Evolutionary conservation across 2,113 vertebrate species (phyloP).

Genomic region (Vireo altiloquus): DNA sequence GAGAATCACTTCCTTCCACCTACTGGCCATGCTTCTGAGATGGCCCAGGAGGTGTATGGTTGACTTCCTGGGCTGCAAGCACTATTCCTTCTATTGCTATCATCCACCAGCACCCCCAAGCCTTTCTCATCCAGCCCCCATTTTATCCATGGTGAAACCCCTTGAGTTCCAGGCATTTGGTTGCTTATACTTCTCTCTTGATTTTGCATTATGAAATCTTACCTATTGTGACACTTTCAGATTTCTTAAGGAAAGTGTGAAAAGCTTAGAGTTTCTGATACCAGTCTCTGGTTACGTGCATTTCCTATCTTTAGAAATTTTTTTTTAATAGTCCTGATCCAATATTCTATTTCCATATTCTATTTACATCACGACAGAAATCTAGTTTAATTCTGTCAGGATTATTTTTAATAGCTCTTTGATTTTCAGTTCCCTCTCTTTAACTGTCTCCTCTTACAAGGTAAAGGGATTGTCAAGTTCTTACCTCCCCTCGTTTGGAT

Average conservation of each 20-base stretch:
- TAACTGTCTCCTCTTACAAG: background rate
- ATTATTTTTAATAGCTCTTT: background rate
- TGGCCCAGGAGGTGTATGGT: too few relatives aligned
- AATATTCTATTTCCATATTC: background rate
- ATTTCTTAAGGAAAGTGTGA: background rate
- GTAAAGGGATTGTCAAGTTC: background rate
- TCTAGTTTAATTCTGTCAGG: background rate
- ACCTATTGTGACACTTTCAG: background rate
- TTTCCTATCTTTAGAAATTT: background rate
- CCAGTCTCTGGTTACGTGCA: background rate
- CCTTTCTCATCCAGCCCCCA: background rate
- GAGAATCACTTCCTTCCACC: too few relatives aligned
- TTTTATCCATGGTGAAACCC: background rate
- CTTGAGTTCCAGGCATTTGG: background rate
- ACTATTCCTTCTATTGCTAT: too few relatives aligned
- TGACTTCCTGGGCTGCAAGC: background rate
- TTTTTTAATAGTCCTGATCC: background rate
- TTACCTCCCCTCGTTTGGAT: rapidly evolving
- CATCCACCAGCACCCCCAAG: background rate
- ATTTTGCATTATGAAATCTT: background rate
- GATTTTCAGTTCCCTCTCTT: background rate
- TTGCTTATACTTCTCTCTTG: background rate
- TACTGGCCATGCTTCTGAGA: background rate
- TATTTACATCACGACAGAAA: background rate
- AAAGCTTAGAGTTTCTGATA: background rate